phyloP scores from a whole-genome alignment of 2,797 vertebrate species.

The Anniella stebbinsi region DNA sequence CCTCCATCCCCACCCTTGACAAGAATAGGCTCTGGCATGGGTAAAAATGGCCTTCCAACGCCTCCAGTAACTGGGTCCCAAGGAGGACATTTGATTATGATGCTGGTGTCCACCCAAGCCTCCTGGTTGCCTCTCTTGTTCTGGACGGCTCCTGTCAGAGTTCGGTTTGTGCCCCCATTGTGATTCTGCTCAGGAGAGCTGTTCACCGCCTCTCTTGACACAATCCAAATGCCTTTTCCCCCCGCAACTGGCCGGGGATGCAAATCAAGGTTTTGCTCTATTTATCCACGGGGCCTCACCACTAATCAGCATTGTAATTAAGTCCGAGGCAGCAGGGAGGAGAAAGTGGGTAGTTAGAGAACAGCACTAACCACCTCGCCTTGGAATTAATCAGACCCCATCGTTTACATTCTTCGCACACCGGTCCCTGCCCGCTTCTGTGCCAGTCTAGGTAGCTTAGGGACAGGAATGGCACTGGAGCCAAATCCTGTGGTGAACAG shows the following conservation, averaged over 20 bases:
- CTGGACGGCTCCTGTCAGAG: neutral
- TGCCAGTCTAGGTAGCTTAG: neutral
- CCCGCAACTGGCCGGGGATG: neutral
- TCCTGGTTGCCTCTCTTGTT: neutral
- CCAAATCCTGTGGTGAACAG: neutral
- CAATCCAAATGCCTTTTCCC: neutral
- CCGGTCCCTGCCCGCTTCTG: neutral
- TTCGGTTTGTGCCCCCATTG: neutral
- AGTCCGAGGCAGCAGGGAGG: neutral
- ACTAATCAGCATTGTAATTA: slow-evolving; percentile 8
- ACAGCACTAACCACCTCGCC: neutral
- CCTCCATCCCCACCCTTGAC: neutral
- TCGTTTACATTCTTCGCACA: neutral
- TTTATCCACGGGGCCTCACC: neutral
- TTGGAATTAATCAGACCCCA: slow-evolving; percentile 9
- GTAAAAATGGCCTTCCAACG: neutral
- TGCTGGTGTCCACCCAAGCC: neutral
- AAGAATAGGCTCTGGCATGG: neutral
- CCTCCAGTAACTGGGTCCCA: neutral
- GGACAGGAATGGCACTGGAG: neutral
- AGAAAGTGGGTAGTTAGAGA: neutral
- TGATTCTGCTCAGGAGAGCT: slow-evolving; percentile 13
- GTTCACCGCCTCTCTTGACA: neutral
- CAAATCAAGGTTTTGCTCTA: neutral
- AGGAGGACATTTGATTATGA: neutral